These are phyloP conservation scores for Colius striatus DNA, from an alignment of 2,113 vertebrate genomes.

Conservation along the genomic window DNA sequence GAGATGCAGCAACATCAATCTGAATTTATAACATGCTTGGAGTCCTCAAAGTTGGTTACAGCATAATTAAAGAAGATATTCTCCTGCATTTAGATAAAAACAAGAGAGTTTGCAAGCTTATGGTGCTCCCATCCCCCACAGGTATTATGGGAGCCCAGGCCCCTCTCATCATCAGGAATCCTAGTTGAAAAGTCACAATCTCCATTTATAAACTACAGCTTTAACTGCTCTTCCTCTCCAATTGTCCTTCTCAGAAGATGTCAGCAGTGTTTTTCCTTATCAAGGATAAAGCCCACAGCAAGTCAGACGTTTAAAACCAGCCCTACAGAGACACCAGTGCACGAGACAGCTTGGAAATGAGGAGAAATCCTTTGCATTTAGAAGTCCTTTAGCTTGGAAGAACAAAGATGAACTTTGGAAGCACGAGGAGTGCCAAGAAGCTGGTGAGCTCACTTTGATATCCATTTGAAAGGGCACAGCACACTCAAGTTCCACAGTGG, in stretches of 20 bases:
- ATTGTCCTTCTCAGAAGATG: conserved; percentile 3
- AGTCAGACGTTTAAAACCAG: background rate
- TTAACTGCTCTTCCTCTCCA: background rate
- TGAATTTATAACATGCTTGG: conserved; percentile 6
- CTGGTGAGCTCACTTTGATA: background rate
- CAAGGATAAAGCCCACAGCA: background rate
- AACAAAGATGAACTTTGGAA: background rate
- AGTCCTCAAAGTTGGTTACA: conserved; percentile 17
- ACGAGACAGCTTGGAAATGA: background rate
- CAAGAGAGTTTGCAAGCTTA: conserved; percentile 2
- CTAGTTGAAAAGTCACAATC: background rate
- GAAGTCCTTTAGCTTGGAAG: background rate
- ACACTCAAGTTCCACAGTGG: background rate
- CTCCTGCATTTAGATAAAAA: conserved; percentile 28
- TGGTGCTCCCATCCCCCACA: background rate
- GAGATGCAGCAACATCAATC: conserved; percentile 1
- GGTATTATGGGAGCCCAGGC: background rate
- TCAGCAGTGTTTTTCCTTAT: background rate
- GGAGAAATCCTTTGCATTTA: background rate
- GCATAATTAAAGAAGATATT: conserved; percentile 22
- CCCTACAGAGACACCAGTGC: background rate
- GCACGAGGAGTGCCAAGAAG: background rate
- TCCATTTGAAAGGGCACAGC: background rate
- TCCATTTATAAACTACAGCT: background rate
- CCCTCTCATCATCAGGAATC: conserved; percentile 1